Conservation (phyloP, 1,140 invertebrate species). For the Drosophila oshimai region DNA sequence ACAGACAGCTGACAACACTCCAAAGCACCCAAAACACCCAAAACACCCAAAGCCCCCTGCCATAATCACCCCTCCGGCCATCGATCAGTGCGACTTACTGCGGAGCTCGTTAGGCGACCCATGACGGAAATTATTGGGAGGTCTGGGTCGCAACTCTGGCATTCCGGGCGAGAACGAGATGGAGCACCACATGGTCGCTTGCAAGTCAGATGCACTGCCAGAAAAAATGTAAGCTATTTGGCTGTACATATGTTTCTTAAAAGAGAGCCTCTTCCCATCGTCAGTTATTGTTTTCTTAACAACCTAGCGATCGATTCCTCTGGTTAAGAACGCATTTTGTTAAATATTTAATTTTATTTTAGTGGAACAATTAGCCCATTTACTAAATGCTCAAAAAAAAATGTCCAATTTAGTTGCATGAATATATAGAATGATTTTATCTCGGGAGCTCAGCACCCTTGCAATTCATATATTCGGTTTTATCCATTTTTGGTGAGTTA, state of each 20-base stretch:
- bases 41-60: not conserved
- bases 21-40: not conserved
- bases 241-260: too few relatives aligned
- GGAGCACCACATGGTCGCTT: not conserved
- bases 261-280: too few relatives aligned
- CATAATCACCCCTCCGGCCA: constrained; percentile 24
- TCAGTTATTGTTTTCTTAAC: too few relatives aligned
- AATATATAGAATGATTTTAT: too few relatives aligned
- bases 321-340: not conserved
- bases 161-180: constrained; percentile 15
- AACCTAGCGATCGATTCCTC: too few relatives aligned
- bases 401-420: too few relatives aligned
- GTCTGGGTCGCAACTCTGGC: constrained; percentile 27
- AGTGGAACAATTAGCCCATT: too few relatives aligned
- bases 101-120: constrained; percentile 35
- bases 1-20: constrained; percentile 15
- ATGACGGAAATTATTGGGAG: constrained; percentile 28
- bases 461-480: too few relatives aligned
- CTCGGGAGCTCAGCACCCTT: too few relatives aligned
- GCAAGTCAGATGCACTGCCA: constrained; percentile 9
- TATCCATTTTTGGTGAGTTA: too few relatives aligned
- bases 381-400: too few relatives aligned
- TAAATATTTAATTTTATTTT: not conserved
- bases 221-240: not conserved
- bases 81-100: constrained; percentile 41